Percentiles rank a stretch among this genome's conserved stretches.
Evolutionary conservation across 2,888 invertebrate genomes (phyloP).

Genomic region (Synergus laeviventris): DNA sequence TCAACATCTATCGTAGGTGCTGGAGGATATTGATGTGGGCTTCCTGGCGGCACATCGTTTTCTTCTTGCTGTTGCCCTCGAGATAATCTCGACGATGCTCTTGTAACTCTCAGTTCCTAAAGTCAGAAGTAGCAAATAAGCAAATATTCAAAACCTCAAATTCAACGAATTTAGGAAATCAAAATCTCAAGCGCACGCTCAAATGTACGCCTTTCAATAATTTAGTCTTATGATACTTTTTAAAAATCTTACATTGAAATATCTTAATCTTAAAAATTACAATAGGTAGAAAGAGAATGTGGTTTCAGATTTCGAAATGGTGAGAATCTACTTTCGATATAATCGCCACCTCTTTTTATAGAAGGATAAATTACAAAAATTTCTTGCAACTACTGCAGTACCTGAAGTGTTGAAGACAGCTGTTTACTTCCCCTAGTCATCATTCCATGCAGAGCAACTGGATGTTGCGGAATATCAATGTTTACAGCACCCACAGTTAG

Average conservation of each 20-base stretch:
- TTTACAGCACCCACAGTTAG: slow-evolving; percentile 92
- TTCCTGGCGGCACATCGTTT: slow-evolving; percentile 69
- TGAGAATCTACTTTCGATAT: too few species aligned
- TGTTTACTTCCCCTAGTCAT: slow-evolving; percentile 96
- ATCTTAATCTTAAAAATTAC: slow-evolving; percentile 9
- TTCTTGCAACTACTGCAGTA: slow-evolving; percentile 58
- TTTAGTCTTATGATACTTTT: too few species aligned
- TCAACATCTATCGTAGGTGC: slow-evolving; percentile 67
- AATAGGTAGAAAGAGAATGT: background rate
- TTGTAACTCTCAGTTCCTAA: slow-evolving; percentile 87
- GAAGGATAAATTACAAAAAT: too few species aligned
- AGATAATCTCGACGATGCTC: slow-evolving; percentile 86
- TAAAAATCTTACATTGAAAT: background rate
- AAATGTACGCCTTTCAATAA: too few species aligned
- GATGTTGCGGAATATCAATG: slow-evolving; percentile 98
- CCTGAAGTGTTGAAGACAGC: slow-evolving; percentile 93
- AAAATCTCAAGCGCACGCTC: too few species aligned
- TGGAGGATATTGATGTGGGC: slow-evolving; percentile 72
- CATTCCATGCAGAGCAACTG: slow-evolving; percentile 98
- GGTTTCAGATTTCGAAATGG: too few species aligned
- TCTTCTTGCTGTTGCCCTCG: slow-evolving; percentile 81
- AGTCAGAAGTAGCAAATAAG: slow-evolving; percentile 42
- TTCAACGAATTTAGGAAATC: background rate
- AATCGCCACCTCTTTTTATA: too few species aligned
- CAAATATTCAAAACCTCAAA: background rate